phyloP scores from a whole-genome alignment of 1,140 invertebrate species.

The Hormaphis cornu region DNA sequence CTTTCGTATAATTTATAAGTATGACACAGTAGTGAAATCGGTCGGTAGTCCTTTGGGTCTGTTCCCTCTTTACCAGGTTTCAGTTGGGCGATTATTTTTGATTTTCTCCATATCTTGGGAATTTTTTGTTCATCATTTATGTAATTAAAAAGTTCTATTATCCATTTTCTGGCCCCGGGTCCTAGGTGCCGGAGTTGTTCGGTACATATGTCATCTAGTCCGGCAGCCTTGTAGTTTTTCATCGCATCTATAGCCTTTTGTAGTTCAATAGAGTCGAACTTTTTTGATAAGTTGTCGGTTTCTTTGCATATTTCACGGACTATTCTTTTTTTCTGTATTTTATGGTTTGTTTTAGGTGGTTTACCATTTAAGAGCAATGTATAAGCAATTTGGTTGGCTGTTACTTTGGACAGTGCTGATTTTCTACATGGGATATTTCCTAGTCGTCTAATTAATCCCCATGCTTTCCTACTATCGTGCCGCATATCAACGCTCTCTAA shows the following conservation, averaged over 20 bases:
- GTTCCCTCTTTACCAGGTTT: constrained; percentile 34
- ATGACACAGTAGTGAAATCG: constrained; percentile 33
- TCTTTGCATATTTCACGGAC: background rate
- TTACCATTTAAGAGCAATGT: background rate
- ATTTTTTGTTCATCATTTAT: background rate
- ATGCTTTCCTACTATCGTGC: background rate
- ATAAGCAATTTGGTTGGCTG: background rate
- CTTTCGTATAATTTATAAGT: constrained; percentile 31
- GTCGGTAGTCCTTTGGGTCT: constrained; percentile 29
- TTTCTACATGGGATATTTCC: background rate
- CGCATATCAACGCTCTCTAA: background rate
- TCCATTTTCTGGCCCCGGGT: background rate
- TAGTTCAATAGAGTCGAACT: background rate
- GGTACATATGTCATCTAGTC: constrained; percentile 4
- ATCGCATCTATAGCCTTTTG: constrained; percentile 15
- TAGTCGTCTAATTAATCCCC: background rate
- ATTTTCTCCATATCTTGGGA: constrained; percentile 26
- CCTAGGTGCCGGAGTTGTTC: constrained; percentile 19
- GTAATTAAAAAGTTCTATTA: constrained; percentile 2
- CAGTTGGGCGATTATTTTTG: constrained; percentile 30
- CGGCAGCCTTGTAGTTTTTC: constrained; percentile 11
- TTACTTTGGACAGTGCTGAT: background rate
- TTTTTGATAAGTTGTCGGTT: background rate
- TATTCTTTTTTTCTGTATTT: background rate
- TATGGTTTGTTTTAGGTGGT: background rate